Conservation (phyloP, 2,797 vertebrate genomes). For the Scarus forsteni region DNA sequence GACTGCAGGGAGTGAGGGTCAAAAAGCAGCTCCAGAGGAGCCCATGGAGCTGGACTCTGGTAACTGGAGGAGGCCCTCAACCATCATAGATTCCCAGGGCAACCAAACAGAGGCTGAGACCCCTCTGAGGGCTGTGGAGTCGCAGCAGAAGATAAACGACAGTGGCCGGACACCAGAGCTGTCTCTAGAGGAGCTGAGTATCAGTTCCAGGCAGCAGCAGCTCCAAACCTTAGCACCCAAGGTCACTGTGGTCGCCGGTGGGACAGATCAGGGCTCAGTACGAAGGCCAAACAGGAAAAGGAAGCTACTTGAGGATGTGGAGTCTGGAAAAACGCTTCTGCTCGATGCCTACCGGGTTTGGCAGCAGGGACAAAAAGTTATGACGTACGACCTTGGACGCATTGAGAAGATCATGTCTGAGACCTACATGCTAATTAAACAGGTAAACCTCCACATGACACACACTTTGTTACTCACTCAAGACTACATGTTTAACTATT, state of each 20-base stretch:
- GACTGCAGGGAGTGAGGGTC: constrained; percentile 74
- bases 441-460: constrained; percentile 79
- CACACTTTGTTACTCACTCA: background rate
- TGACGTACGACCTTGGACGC: constrained; percentile 93
- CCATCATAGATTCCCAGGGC: constrained; percentile 73
- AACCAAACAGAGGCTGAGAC: constrained; percentile 68
- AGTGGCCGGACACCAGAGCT: constrained; percentile 89
- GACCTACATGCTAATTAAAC: constrained; percentile 99
- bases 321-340: constrained; percentile 94
- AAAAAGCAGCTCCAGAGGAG: constrained; percentile 79
- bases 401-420: constrained; percentile 99
- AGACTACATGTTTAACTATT: too few relatives aligned
- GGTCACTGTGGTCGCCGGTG: constrained; percentile 55
- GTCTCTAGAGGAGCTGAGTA: constrained; percentile 96
- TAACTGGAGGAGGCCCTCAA: constrained; percentile 76
- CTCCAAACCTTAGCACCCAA: constrained; percentile 69
- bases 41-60: constrained; percentile 91
- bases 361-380: constrained; percentile 98
- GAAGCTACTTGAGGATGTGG: constrained; percentile 93
- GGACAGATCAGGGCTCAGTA: constrained; percentile 77
- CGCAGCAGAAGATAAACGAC: constrained; percentile 84
- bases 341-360: constrained; percentile 97
- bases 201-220: constrained; percentile 91
- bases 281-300: constrained; percentile 91
- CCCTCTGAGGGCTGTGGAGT: constrained; percentile 49